phyloP scores from a whole-genome alignment of 2,888 invertebrate genomes.

The Laothoe populi region DNA sequence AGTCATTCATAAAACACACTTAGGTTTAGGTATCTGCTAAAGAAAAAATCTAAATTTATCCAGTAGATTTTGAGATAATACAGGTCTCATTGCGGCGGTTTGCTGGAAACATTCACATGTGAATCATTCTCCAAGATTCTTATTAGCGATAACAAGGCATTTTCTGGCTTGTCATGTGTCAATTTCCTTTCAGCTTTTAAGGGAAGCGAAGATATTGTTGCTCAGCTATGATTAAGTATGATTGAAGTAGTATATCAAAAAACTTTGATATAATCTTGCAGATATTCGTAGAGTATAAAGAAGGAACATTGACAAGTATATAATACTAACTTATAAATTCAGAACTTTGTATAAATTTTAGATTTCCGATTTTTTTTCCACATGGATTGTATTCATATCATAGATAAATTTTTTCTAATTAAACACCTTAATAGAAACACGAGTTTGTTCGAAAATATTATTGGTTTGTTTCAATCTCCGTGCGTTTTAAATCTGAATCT shows the following conservation, averaged over 20 bases:
- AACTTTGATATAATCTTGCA: not conserved
- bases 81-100: constrained; percentile 28
- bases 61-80: constrained; percentile 27
- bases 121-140: constrained; percentile 36
- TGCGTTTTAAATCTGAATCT: not conserved
- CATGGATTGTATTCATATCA: no score
- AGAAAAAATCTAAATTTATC: constrained; percentile 17
- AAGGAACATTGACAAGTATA: no score
- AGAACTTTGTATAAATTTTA: no score
- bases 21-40: no score
- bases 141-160: constrained; percentile 40
- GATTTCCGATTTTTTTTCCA: no score
- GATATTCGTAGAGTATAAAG: not conserved
- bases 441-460: no score
- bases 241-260: not conserved
- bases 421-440: no score
- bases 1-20: not conserved
- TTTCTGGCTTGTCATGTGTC: constrained; percentile 35
- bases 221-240: not conserved
- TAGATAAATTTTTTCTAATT: no score
- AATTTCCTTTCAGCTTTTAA: constrained; percentile 35
- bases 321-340: no score
- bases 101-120: not conserved
- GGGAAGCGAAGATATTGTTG: not conserved
- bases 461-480: no score